Percentiles rank a stretch among this genome's conserved stretches.
Conservation (phyloP, 2,888 invertebrate genomes). For the Venustoraphidia nigricollis region DNA sequence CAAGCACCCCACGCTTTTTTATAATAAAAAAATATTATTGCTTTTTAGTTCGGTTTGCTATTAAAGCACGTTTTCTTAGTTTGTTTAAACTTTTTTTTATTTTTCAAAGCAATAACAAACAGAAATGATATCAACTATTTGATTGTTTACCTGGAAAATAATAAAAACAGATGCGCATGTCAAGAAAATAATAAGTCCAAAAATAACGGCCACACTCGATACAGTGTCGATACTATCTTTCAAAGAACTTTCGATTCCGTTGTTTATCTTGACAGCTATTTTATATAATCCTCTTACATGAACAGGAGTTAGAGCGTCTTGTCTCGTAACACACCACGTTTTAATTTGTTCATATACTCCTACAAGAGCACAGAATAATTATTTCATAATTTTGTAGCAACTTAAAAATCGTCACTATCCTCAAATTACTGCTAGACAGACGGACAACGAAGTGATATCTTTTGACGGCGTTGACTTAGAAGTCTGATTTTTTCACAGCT, state of each 20-base stretch:
- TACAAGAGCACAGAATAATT: conserved; percentile 17
- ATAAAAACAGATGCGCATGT: conserved; percentile 69
- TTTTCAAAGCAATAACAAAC: no score
- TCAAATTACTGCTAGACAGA: no score
- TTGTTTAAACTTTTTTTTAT: no score
- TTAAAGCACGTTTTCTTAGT: no score
- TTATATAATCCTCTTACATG: conserved; percentile 64
- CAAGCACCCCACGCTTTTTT: no score
- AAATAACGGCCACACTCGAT: conserved; percentile 72
- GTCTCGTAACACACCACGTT: conserved; percentile 48
- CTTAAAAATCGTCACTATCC: no score
- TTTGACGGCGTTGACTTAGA: no score
- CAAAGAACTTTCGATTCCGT: conserved; percentile 42
- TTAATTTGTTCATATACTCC: conserved; percentile 27
- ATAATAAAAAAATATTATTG: no score
- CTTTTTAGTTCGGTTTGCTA: no score
- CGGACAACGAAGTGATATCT: no score
- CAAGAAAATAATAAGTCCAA: conserved; percentile 66
- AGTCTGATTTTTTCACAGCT: no score
- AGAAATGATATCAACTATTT: neutral
- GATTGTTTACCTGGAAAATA: conserved; percentile 52
- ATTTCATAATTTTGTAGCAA: no score
- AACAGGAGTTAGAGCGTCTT: conserved; percentile 54
- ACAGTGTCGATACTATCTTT: conserved; percentile 72
- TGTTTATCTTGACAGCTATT: conserved; percentile 47